Percentiles rank a stretch among this genome's conserved stretches.
These are phyloP conservation scores for Brachypteracias leptosomus DNA, from an alignment of 2,113 vertebrate genomes.

Conservation along the genomic window DNA sequence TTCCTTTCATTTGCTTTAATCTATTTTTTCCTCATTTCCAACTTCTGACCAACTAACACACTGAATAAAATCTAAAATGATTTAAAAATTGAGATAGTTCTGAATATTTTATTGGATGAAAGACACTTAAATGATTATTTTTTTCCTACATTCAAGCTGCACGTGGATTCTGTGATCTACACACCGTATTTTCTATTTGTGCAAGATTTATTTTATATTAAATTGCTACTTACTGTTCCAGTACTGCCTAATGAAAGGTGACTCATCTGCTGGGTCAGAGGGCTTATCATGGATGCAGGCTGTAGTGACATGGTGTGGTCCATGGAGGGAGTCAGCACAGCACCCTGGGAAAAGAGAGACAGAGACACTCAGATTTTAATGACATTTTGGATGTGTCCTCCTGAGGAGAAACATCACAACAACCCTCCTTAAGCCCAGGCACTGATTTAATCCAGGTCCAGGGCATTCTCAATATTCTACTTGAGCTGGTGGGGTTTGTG, in stretches of 20 bases:
- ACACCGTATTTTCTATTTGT: background rate
- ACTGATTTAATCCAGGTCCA: background rate
- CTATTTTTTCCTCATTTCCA: background rate
- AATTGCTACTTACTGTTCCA: conserved; percentile 85
- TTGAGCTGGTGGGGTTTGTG: background rate
- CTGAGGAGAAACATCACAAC: background rate
- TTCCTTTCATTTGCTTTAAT: background rate
- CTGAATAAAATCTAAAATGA: background rate
- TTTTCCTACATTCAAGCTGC: background rate
- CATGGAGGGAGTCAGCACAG: conserved; percentile 97
- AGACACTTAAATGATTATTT: background rate
- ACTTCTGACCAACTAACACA: background rate
- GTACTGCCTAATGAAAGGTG: conserved; percentile 92
- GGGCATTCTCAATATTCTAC: background rate
- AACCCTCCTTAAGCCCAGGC: background rate
- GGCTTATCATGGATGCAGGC: conserved; percentile 91
- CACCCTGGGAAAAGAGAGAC: conserved; percentile 78
- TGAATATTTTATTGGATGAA: background rate
- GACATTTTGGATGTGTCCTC: background rate
- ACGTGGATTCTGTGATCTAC: background rate
- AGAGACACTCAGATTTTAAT: background rate
- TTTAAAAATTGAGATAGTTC: background rate
- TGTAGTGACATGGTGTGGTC: conserved; percentile 98
- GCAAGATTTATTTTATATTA: conserved; percentile 4
- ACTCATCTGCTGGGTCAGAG: conserved; percentile 96